Evolutionary conservation across 2,113 vertebrate genomes (phyloP).

Genomic region (Anguilla japonica): DNA sequence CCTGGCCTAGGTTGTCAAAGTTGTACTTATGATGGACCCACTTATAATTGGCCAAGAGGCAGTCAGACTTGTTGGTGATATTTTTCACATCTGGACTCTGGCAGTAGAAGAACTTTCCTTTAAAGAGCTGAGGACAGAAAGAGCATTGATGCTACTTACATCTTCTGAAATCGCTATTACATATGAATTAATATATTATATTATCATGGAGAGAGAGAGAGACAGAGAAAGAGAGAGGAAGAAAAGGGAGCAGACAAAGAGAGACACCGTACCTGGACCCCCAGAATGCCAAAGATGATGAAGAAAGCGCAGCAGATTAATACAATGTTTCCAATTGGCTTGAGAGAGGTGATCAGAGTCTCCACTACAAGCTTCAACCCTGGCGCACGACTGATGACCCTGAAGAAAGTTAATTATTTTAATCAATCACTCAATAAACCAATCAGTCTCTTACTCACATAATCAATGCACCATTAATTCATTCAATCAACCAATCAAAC

Average conservation of each 20-base stretch:
- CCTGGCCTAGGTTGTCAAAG: conserved; percentile 97
- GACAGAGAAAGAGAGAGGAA: conserved; percentile 9
- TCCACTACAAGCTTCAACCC: conserved; percentile 97
- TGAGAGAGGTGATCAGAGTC: conserved; percentile 96
- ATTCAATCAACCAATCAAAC: neutral
- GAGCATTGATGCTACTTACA: conserved; percentile 20
- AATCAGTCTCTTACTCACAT: too few relatives aligned
- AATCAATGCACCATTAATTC: neutral
- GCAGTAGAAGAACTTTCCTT: conserved; percentile 98
- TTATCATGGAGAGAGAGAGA: neutral
- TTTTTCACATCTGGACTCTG: conserved; percentile 89
- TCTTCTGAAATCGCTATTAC: neutral
- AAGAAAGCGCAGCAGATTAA: conserved; percentile 99
- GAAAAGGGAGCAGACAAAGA: neutral
- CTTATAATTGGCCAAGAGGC: conserved; percentile 89
- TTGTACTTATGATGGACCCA: conserved; percentile 99
- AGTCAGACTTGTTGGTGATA: conserved; percentile 96
- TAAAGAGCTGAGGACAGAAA: conserved; percentile 82
- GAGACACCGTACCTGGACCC: conserved; percentile 85
- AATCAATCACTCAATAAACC: too few relatives aligned
- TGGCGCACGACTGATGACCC: conserved; percentile 95
- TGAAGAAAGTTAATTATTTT: conserved; percentile 29
- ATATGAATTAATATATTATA: neutral
- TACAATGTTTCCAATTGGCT: conserved; percentile 97
- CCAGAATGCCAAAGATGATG: conserved; percentile 97